These are phyloP conservation scores for Tetrapedia diversipes DNA, from an alignment of 2,888 invertebrate species.

Conservation along the genomic window DNA sequence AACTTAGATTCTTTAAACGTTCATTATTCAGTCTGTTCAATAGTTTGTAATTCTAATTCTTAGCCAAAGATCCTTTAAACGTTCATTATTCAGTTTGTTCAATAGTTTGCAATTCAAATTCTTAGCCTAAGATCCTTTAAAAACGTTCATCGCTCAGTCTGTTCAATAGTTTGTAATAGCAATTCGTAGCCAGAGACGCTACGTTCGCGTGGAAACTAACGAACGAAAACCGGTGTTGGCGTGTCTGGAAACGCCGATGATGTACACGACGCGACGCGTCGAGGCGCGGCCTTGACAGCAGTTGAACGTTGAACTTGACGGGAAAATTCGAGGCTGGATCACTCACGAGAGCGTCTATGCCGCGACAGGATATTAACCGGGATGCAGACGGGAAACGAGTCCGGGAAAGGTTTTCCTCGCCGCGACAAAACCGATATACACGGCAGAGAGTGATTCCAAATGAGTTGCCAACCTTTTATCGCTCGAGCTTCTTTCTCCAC, in stretches of 20 bases:
- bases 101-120: no score
- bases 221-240: conserved; percentile 27
- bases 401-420: conserved; percentile 48
- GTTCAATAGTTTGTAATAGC: no score
- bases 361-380: conserved; percentile 49
- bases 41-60: no score
- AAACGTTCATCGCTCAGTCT: no score
- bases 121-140: no score
- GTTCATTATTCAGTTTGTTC: no score
- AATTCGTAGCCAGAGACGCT: no score
- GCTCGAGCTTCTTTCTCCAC: not conserved
- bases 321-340: conserved; percentile 57
- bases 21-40: no score
- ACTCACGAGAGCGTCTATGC: conserved; percentile 49
- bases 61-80: no score
- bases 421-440: conserved; percentile 43
- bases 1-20: no score
- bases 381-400: conserved; percentile 50
- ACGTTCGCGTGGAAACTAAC: conserved; percentile 16
- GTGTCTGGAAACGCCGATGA: conserved; percentile 32
- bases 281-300: conserved; percentile 20
- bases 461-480: conserved; percentile 53
- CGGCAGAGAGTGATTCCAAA: conserved; percentile 26
- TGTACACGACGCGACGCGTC: no score
- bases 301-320: conserved; percentile 52